Conservation (phyloP, 2,797 vertebrate species). For the Odontamblyopus rebecca region DNA sequence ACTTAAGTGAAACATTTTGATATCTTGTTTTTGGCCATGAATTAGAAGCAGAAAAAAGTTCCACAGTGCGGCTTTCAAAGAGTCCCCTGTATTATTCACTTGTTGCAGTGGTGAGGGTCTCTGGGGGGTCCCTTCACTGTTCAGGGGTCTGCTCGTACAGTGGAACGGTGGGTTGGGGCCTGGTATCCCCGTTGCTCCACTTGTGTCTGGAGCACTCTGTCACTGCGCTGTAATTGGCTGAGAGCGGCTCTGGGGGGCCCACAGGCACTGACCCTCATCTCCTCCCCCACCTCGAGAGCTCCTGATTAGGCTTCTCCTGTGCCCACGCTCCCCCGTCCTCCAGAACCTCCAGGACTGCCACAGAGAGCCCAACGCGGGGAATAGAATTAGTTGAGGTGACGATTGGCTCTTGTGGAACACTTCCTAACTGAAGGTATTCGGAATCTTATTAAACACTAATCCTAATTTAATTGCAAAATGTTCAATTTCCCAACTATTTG, state of each 20-base stretch:
- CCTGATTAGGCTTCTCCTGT: slow-evolving; percentile 8
- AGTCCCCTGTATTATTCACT: too few species aligned
- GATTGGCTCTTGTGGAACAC: not conserved
- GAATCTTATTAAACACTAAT: not conserved
- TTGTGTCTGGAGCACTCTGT: slow-evolving; percentile 70
- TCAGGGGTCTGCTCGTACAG: slow-evolving; percentile 8
- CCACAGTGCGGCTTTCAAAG: too few species aligned
- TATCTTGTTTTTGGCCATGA: too few species aligned
- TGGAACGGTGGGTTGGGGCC: slow-evolving; percentile 41
- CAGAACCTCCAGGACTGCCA: not conserved
- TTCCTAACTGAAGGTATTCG: not conserved
- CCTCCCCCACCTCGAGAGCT: slow-evolving; percentile 22
- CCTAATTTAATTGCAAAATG: too few species aligned
- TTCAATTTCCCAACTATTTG: not conserved
- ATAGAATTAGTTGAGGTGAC: not conserved
- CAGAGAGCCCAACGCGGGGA: not conserved
- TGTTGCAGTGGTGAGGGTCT: slow-evolving; percentile 26
- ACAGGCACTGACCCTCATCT: slow-evolving; percentile 69
- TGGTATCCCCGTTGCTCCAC: slow-evolving; percentile 65
- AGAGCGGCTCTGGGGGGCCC: slow-evolving; percentile 58
- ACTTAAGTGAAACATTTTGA: too few species aligned
- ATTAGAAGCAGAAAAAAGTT: too few species aligned
- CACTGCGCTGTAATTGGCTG: slow-evolving; percentile 20
- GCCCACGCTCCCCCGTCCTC: not conserved
- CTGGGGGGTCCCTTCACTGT: slow-evolving; percentile 41